A percentile compares a stretch with the other conserved stretches of the same genome.
phyloP scores from a whole-genome alignment of 1,140 invertebrate genomes.

The Colletes gigas region DNA sequence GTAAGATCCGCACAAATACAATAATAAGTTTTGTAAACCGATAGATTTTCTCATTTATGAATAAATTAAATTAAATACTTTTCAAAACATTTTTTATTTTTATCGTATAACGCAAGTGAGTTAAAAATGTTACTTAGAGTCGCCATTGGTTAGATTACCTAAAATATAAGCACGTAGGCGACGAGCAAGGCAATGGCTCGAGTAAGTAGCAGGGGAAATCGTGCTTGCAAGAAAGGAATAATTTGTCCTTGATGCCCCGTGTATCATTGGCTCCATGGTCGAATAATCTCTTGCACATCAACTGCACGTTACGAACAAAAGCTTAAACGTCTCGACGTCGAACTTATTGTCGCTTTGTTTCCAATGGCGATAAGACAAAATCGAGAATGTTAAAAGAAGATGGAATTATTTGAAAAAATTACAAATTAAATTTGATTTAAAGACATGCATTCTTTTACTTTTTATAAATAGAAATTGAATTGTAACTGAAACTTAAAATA shows the following conservation, averaged over 20 bases:
- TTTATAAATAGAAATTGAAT: not conserved
- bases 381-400: not conserved
- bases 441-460: not conserved
- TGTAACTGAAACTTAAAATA: too few relatives aligned
- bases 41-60: too few relatives aligned
- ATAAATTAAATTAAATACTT: too few relatives aligned
- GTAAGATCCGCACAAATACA: too few relatives aligned
- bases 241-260: conserved; percentile 7
- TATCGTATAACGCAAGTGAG: too few relatives aligned
- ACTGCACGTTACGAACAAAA: not conserved
- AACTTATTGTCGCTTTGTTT: not conserved
- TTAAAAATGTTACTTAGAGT: not conserved
- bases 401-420: not conserved
- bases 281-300: not conserved
- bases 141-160: not conserved
- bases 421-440: not conserved
- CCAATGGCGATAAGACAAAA: not conserved
- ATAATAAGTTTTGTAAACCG: too few relatives aligned
- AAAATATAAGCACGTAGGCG: not conserved
- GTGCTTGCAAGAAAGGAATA: not conserved
- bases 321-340: not conserved
- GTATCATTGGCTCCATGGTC: not conserved
- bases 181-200: not conserved
- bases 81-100: too few relatives aligned
- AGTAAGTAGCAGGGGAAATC: not conserved